Conservation (phyloP, 1,140 invertebrate genomes). For the Euura saliciscinereae region DNA sequence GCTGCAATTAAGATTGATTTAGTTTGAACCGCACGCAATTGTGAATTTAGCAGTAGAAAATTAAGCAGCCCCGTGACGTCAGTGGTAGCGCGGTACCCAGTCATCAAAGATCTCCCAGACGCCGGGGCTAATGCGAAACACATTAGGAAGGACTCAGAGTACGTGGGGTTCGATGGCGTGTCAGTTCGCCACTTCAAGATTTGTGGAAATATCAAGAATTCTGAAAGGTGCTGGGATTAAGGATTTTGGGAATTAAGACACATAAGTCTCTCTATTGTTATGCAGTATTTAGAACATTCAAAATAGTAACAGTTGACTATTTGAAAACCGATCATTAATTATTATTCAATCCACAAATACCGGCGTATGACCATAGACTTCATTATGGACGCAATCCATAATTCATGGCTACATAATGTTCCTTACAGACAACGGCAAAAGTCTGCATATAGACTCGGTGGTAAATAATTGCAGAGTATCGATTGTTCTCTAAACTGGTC, state of each 20-base stretch:
- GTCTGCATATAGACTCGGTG: not conserved
- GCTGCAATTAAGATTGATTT: constrained; percentile 3
- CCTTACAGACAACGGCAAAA: not conserved
- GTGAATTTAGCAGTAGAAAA: not conserved
- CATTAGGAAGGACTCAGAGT: not conserved
- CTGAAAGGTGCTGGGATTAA: no score
- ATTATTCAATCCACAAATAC: no score
- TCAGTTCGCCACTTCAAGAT: not conserved
- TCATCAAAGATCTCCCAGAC: not conserved
- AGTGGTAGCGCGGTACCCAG: not conserved
- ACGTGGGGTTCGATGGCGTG: not conserved
- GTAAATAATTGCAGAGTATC: not conserved
- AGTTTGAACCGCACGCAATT: not conserved
- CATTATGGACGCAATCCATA: no score
- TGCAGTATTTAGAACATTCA: no score
- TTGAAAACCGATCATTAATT: no score
- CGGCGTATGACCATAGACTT: no score
- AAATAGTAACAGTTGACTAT: no score
- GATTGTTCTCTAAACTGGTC: not conserved
- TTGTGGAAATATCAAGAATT: no score
- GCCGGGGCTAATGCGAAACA: not conserved
- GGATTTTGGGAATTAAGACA: no score
- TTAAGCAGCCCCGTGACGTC: not conserved
- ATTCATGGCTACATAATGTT: no score
- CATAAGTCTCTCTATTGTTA: no score